These are phyloP conservation scores for Cygnus olor DNA, from an alignment of 2,797 vertebrate genomes.

Conservation along the genomic window DNA sequence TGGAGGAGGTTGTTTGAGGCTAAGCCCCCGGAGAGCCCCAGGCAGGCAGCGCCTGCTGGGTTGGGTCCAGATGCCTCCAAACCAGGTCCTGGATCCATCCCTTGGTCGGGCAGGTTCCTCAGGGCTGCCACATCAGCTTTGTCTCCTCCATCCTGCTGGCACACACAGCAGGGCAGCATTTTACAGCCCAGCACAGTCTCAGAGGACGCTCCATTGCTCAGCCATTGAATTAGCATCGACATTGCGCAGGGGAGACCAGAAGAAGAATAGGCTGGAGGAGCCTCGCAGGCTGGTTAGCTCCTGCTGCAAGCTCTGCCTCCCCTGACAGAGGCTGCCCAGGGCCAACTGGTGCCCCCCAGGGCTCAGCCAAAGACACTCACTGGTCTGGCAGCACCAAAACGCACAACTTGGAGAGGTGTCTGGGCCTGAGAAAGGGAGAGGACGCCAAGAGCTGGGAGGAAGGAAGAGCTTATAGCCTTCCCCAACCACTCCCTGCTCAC, in stretches of 20 bases:
- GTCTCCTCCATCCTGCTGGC: not conserved
- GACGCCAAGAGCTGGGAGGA: not conserved
- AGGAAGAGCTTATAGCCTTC: not conserved
- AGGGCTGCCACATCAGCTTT: not conserved
- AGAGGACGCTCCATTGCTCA: not conserved
- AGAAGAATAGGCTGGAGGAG: not conserved
- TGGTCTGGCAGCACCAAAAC: rapidly evolving
- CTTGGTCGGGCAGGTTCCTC: not conserved
- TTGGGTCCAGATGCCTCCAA: not conserved
- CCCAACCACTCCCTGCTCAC: rapidly evolving
- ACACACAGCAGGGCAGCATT: not conserved
- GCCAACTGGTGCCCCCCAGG: not conserved
- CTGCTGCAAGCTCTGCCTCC: not conserved
- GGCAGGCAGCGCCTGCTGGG: rapidly evolving
- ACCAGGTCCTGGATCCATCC: not conserved
- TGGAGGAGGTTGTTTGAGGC: not conserved
- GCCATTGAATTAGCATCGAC: not conserved
- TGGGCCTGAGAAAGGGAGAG: not conserved
- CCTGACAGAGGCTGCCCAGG: rapidly evolving
- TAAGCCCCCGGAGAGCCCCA: not conserved
- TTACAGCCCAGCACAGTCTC: not conserved
- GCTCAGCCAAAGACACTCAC: rapidly evolving
- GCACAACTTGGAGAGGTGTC: rapidly evolving
- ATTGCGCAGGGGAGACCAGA: rapidly evolving
- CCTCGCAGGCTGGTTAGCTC: not conserved